Conservation (phyloP, 2,797 vertebrate species). For the Micromesistius poutassou region DNA sequence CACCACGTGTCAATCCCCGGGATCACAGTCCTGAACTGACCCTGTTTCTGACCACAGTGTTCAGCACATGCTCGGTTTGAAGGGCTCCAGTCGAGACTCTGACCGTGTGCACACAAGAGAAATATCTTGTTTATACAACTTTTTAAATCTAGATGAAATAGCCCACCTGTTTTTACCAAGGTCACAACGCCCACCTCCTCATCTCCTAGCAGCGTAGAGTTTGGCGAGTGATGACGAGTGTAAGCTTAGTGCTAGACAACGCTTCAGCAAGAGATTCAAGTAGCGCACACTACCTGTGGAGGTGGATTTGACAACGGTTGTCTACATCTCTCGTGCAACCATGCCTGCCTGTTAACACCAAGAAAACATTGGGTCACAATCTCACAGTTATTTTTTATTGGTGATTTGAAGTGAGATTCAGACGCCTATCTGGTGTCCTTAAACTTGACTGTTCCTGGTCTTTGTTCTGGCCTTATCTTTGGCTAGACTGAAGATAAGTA, state of each 20-base stretch:
- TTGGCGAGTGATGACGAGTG: neutral
- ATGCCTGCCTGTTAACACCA: too few species aligned
- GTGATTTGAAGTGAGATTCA: conserved; percentile 1
- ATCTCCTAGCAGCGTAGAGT: neutral
- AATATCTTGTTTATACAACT: neutral
- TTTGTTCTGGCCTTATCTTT: neutral
- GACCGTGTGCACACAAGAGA: neutral
- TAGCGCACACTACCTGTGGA: neutral
- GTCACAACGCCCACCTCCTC: neutral
- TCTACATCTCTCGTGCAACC: too few species aligned
- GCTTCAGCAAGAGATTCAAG: neutral
- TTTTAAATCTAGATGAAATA: neutral
- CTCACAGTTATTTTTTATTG: neutral
- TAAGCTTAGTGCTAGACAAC: neutral
- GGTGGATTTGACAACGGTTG: neutral
- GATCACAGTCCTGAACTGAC: neutral
- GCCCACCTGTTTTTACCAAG: neutral
- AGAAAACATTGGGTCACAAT: too few species aligned
- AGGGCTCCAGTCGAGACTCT: neutral
- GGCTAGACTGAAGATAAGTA: neutral
- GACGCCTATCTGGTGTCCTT: neutral
- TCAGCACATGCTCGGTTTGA: neutral
- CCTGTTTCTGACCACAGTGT: neutral
- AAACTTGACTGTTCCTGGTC: neutral
- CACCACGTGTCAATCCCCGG: too few species aligned